phyloP scores from a whole-genome alignment of 2,797 vertebrate genomes.

The Mastacembelus armatus region DNA sequence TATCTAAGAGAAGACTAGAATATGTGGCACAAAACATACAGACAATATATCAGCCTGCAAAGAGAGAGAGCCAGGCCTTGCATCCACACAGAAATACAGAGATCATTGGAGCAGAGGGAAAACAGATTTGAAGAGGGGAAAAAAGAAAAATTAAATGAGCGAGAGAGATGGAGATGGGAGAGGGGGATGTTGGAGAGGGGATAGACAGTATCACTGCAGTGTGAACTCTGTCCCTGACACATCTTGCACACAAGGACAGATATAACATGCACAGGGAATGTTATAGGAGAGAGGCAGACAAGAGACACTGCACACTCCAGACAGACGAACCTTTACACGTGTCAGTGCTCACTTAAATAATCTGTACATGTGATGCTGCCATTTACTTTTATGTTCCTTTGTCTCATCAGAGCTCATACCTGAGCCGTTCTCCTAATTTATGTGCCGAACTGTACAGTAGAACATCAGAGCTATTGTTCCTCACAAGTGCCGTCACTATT shows the following conservation, averaged over 20 bases:
- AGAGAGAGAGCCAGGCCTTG: slow-evolving; percentile 7
- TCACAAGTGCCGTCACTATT: not conserved
- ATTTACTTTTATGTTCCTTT: slow-evolving; percentile 14
- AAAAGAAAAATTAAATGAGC: slow-evolving; percentile 13
- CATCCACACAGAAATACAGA: slow-evolving; percentile 38
- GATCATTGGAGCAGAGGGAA: slow-evolving; percentile 59
- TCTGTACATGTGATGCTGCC: not conserved
- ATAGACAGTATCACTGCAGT: slow-evolving; percentile 68
- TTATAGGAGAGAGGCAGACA: slow-evolving; percentile 46
- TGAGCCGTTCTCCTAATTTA: not conserved
- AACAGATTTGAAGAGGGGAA: slow-evolving; percentile 10
- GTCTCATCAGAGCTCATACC: not conserved
- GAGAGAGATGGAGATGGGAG: slow-evolving; percentile 32
- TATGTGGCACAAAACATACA: slow-evolving; percentile 58
- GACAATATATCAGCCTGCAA: slow-evolving; percentile 36
- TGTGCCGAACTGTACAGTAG: not conserved
- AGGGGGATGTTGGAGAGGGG: slow-evolving; percentile 36
- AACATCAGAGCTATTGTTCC: not conserved
- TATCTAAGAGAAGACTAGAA: not conserved
- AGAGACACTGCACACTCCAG: slow-evolving; percentile 29
- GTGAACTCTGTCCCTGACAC: slow-evolving; percentile 71
- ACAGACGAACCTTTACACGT: slow-evolving; percentile 17
- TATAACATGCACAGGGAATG: slow-evolving; percentile 47
- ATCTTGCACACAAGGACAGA: slow-evolving; percentile 42
- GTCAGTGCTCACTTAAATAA: slow-evolving; percentile 22